Conservation (phyloP, 2,113 vertebrate species). For the Chaetorhynchus papuensis region DNA sequence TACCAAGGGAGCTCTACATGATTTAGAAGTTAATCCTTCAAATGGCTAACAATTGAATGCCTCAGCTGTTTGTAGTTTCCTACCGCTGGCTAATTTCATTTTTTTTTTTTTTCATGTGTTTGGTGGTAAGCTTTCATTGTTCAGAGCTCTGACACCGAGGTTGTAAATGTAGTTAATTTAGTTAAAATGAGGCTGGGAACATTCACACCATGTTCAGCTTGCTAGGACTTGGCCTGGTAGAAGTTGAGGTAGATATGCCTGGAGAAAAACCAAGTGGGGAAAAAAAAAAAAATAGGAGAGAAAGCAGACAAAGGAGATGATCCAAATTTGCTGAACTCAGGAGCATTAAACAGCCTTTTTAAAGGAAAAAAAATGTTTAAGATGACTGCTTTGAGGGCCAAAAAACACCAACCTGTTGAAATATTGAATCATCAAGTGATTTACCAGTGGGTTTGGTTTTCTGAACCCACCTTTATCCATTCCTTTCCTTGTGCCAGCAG, state of each 20-base stretch:
- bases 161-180: conserved; percentile 74
- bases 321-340: background rate
- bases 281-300: background rate
- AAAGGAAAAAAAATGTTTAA: background rate
- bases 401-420: background rate
- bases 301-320: background rate
- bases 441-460: background rate
- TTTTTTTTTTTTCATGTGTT: conserved; percentile 79
- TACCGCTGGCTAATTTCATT: conserved; percentile 79
- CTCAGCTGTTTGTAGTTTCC: conserved; percentile 78
- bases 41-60: conserved; percentile 77
- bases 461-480: background rate
- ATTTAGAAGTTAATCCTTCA: conserved; percentile 86
- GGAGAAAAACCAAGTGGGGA: background rate
- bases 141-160: conserved; percentile 62
- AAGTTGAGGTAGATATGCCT: background rate
- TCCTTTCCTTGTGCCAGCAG: background rate
- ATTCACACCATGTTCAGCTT: conserved; percentile 34
- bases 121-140: conserved; percentile 68
- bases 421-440: background rate
- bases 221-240: conserved; percentile 11
- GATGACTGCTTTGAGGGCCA: background rate
- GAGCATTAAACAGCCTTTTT: background rate
- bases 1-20: conserved; percentile 76
- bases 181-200: conserved; percentile 67